Conservation (phyloP, 2,888 invertebrate genomes). For the Ichneumoninae sp. region DNA sequence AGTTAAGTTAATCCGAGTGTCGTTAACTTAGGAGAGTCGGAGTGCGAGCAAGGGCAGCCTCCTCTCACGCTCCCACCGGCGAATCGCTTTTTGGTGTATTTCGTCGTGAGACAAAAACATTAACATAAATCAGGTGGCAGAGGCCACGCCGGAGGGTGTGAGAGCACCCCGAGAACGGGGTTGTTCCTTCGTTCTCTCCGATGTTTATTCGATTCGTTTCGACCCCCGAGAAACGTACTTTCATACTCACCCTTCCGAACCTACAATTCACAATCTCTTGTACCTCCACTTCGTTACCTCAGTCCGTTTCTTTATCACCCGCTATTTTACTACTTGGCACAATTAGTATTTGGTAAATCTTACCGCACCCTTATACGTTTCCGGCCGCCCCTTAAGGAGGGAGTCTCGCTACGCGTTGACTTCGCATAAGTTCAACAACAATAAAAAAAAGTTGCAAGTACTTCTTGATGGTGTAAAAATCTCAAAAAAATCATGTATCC, state of each 20-base stretch:
- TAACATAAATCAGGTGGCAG: conserved; percentile 83
- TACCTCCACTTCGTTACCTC: conserved; percentile 64
- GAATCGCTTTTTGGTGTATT: conserved; percentile 83
- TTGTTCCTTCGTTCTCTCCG: conserved; percentile 66
- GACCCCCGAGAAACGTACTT: conserved; percentile 42
- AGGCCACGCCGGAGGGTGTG: conserved; percentile 71
- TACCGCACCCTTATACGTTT: not conserved
- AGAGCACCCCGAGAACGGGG: conserved; percentile 69
- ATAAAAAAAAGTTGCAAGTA: no score
- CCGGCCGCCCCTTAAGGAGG: not conserved
- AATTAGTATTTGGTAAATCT: conserved; percentile 50
- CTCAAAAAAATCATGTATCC: no score
- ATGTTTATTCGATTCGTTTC: conserved; percentile 83
- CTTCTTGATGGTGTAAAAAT: no score
- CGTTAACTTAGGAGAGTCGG: conserved; percentile 72
- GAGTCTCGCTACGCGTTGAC: no score
- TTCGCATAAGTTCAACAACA: no score
- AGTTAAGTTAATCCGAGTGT: conserved; percentile 83
- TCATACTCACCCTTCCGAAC: conserved; percentile 20
- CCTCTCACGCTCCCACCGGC: conserved; percentile 61
- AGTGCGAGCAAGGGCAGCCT: conserved; percentile 61
- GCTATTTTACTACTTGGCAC: conserved; percentile 45
- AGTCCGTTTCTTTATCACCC: not conserved
- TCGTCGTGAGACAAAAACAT: conserved; percentile 84
- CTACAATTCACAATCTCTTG: conserved; percentile 47